These are phyloP conservation scores for Microctenopoma steveboyesi DNA, from an alignment of 2,797 vertebrate genomes.

Conservation along the genomic window DNA sequence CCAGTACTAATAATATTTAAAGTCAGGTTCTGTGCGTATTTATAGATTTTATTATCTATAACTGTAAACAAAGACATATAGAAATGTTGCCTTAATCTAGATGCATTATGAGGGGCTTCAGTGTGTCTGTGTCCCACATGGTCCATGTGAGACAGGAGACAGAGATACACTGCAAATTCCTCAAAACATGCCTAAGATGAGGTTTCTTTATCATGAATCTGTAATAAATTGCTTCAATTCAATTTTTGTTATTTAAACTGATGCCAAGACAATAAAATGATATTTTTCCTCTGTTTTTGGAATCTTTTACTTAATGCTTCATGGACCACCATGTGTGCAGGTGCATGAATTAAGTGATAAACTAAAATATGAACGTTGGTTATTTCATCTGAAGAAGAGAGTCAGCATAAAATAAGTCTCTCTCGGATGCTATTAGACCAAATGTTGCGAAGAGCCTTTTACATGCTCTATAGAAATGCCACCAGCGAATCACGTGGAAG, in stretches of 20 bases:
- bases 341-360: background rate
- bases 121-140: background rate
- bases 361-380: background rate
- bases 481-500: constrained; percentile 65
- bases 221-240: background rate
- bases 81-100: background rate
- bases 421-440: constrained; percentile 45
- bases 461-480: constrained; percentile 52
- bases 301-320: background rate
- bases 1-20: background rate
- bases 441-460: constrained; percentile 52
- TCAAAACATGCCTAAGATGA: background rate
- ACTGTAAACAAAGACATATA: background rate
- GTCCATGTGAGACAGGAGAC: background rate
- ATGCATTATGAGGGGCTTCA: background rate
- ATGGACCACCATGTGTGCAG: background rate
- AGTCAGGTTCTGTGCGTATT: background rate
- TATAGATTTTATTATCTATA: background rate
- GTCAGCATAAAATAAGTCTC: constrained; percentile 15
- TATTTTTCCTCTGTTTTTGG: background rate
- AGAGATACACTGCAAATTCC: background rate
- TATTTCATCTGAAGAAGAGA: constrained; percentile 12
- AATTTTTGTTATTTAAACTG: background rate
- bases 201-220: background rate
- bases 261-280: background rate